Base-by-base conservation (phyloP, 2,888 invertebrate species). In the Phoenoteleia sp. region DNA sequence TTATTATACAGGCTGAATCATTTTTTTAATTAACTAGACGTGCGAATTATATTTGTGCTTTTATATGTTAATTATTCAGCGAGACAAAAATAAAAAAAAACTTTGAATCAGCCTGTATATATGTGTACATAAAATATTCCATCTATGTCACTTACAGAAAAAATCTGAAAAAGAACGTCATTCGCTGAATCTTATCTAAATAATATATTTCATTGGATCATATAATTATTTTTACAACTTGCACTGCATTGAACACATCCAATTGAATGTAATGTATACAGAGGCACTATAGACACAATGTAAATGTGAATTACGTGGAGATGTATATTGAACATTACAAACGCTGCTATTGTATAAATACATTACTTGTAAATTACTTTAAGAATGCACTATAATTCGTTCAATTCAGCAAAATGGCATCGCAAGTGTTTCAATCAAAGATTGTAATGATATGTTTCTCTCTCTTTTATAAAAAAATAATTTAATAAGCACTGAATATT, bases 341-440 rank as follows among this genome's bases (percentile, higher is more conserved):
- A 85, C 77, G 80, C 67, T 52, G 74, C 84, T 74, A 74, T 79
- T 86, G 86, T 81, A 81, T 84, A 81, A 81, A 82, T 74, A 85
- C 72, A 80, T 85, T 69, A 85, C 86, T 84, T 77, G 80, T 82
- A 84, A 85, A 86, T 84, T 67, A 84, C 76, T 74, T 85, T 84
- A 79, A 85, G 84, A 80, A 77, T 87, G 85, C 84, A 84, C 85
- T 86, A 81, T 81, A 87, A 86, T 88, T 86, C 74, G 84, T 88
- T 87, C 67, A 85, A 87, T 80, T 77, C 69, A 71, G 69, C 87
- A 86, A 87, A 86, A 79, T 87, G 82, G 85, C 86, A 87, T 87
- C 79, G 87, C 86, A 84, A 86, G 86, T 84, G 82, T 87, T 84
- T 45, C 54, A 86, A 86, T 84, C 74, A 85, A 84, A 82, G 15